phyloP scores from a whole-genome alignment of 2,113 vertebrate genomes.

The Hystrix brachyura region DNA sequence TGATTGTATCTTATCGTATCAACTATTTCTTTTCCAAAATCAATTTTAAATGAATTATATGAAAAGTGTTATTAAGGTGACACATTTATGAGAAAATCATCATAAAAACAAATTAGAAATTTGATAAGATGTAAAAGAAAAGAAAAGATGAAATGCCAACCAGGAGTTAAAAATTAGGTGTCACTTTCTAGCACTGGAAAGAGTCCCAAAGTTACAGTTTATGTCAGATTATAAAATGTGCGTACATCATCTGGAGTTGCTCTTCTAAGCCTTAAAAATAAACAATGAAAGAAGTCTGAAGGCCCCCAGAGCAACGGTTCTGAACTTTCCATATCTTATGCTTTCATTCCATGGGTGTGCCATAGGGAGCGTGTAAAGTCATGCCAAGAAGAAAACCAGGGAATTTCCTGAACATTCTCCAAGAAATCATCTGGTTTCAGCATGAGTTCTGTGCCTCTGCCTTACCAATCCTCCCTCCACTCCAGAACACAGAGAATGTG shows the following conservation, averaged over 20 bases:
- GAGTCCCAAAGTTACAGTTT: not conserved
- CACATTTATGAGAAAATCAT: not conserved
- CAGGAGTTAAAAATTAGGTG: slow-evolving; percentile 33
- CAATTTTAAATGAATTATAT: slow-evolving; percentile 51
- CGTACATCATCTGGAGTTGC: slow-evolving; percentile 30
- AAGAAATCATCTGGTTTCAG: slow-evolving; percentile 57
- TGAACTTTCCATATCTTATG: slow-evolving; percentile 23
- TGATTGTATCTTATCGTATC: not conserved
- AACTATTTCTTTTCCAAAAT: slow-evolving; percentile 47
- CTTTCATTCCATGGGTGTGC: not conserved
- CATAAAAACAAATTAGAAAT: slow-evolving; percentile 53
- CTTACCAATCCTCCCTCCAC: not conserved
- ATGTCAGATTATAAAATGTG: slow-evolving; percentile 47
- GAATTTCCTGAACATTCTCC: slow-evolving; percentile 59
- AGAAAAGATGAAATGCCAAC: slow-evolving; percentile 38
- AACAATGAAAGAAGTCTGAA: slow-evolving; percentile 35
- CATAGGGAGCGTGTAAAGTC: not conserved
- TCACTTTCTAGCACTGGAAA: not conserved
- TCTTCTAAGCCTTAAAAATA: slow-evolving; percentile 69
- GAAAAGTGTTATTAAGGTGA: slow-evolving; percentile 38
- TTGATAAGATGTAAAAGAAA: slow-evolving; percentile 52
- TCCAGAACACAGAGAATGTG: not conserved
- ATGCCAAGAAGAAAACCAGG: slow-evolving; percentile 51
- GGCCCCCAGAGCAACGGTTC: not conserved
- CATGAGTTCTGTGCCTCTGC: not conserved